These are phyloP conservation scores for Galerucella nymphaeae DNA, from an alignment of 2,888 invertebrate species.

Conservation along the genomic window DNA sequence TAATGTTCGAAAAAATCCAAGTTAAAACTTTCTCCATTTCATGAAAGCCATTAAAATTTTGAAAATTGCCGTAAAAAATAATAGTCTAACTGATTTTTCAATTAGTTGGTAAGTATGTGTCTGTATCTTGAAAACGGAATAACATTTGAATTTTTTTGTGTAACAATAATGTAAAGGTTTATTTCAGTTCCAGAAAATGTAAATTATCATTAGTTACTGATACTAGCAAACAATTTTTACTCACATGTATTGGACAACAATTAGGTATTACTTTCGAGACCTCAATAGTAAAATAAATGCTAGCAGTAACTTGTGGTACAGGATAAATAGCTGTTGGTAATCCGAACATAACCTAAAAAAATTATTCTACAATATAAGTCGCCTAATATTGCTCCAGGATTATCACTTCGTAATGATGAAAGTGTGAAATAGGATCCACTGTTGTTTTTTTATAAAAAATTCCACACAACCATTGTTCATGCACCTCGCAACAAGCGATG, in stretches of 20 bases:
- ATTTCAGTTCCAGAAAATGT: no score
- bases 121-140: no score
- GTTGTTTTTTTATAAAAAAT: constrained; percentile 43
- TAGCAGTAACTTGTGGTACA: constrained; percentile 65
- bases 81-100: no score
- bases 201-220: no score
- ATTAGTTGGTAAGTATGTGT: no score
- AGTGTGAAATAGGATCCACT: constrained; percentile 27
- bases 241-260: constrained; percentile 54
- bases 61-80: no score
- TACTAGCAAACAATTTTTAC: background rate
- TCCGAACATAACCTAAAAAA: constrained; percentile 62
- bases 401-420: constrained; percentile 43
- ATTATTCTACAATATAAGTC: background rate
- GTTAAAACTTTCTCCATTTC: no score
- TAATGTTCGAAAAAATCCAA: no score
- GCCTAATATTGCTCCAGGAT: background rate
- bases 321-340: constrained; percentile 64
- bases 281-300: constrained; percentile 63
- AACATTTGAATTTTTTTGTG: no score
- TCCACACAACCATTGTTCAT: constrained; percentile 48
- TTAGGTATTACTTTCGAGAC: constrained; percentile 56
- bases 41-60: no score
- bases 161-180: no score
- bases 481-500: constrained; percentile 39